Conservation (phyloP, 2,797 vertebrate genomes). For the Acanthiza pusilla region DNA sequence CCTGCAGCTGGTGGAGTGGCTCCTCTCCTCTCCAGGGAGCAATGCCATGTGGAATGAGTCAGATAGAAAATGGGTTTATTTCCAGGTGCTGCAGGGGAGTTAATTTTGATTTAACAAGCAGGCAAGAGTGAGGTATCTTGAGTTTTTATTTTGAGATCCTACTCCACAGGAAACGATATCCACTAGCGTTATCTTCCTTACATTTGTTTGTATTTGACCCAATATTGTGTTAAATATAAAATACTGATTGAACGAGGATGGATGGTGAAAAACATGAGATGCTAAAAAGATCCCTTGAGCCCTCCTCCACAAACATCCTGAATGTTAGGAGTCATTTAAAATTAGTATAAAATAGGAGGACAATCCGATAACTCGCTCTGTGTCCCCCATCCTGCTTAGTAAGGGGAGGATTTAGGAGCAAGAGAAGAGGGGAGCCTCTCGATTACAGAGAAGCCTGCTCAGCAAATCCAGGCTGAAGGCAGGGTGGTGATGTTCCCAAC, state of each 20-base stretch:
- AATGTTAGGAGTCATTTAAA: not conserved
- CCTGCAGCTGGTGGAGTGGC: not conserved
- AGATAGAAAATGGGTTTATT: not conserved
- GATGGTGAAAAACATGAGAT: conserved; percentile 33
- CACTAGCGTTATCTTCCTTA: conserved; percentile 14
- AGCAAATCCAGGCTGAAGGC: not conserved
- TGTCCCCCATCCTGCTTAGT: not conserved
- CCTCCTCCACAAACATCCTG: not conserved
- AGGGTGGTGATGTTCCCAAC: rapidly evolving
- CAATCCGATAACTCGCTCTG: not conserved
- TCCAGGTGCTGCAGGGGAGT: not conserved
- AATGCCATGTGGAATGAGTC: not conserved
- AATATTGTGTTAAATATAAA: conserved; percentile 67
- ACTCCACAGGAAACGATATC: conserved; percentile 40
- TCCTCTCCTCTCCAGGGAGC: not conserved
- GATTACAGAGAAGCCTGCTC: not conserved
- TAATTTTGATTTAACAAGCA: not conserved
- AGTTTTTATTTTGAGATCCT: conserved; percentile 64
- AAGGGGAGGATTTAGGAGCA: not conserved
- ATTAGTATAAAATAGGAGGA: conserved; percentile 33
- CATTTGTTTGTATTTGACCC: conserved; percentile 8
- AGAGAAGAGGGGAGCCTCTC: not conserved
- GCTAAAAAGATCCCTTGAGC: conserved; percentile 7
- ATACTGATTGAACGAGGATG: conserved; percentile 30
- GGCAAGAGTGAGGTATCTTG: conserved; percentile 43